Evolutionary conservation across 1,140 invertebrate species (phyloP).

Genomic region (Trypoxylus dichotomus): DNA sequence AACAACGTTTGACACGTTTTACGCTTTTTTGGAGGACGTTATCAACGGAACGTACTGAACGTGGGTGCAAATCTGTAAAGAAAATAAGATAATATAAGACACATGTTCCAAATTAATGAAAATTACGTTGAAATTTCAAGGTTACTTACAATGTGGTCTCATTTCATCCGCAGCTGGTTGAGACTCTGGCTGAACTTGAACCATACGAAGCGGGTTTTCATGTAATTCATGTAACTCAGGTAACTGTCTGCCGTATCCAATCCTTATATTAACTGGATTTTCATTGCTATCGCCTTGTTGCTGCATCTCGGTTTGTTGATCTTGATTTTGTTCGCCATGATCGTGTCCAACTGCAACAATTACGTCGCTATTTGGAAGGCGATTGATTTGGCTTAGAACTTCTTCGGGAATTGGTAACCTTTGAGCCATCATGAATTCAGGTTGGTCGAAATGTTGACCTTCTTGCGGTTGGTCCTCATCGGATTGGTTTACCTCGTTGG

Average conservation of each 20-base stretch:
- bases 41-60: slow-evolving; percentile 61
- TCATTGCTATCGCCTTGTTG: slow-evolving; percentile 45
- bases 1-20: slow-evolving; percentile 64
- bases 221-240: slow-evolving; percentile 42
- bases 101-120: too few relatives aligned
- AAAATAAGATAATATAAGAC: background rate
- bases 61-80: slow-evolving; percentile 64
- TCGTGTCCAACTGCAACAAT: slow-evolving; percentile 47
- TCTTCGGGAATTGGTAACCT: slow-evolving; percentile 62
- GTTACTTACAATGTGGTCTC: slow-evolving; percentile 63
- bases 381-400: slow-evolving; percentile 58
- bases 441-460: slow-evolving; percentile 41
- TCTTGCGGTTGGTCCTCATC: slow-evolving; percentile 31
- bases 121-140: too few relatives aligned
- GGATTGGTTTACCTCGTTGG: slow-evolving; percentile 4
- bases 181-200: slow-evolving; percentile 54
- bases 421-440: slow-evolving; percentile 51
- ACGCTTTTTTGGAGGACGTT: slow-evolving; percentile 51
- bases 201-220: slow-evolving; percentile 59
- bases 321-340: slow-evolving; percentile 43
- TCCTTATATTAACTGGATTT: slow-evolving; percentile 55
- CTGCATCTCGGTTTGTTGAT: slow-evolving; percentile 35
- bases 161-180: slow-evolving; percentile 52
- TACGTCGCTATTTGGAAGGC: slow-evolving; percentile 54
- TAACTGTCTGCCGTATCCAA: slow-evolving; percentile 56